These are phyloP conservation scores for Diarsia dahlii DNA, from an alignment of 2,888 invertebrate genomes.

Conservation along the genomic window DNA sequence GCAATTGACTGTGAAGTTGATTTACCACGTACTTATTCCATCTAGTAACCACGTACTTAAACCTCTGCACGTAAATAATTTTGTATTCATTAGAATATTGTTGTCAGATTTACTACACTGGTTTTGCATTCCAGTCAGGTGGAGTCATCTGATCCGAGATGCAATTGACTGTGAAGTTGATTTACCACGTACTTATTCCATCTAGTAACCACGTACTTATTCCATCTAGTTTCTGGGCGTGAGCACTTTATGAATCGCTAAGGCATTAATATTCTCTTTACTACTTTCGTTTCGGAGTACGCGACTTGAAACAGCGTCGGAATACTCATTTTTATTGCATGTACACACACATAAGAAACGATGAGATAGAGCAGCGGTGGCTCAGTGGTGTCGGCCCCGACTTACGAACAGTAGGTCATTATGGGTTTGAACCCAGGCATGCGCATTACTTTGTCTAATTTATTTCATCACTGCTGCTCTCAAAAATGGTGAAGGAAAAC, in stretches of 20 bases:
- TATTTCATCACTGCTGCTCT: too few species aligned
- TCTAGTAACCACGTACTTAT: neutral
- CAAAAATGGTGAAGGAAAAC: too few species aligned
- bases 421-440: too few species aligned
- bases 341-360: too few species aligned
- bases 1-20: conserved; percentile 12
- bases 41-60: too few species aligned
- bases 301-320: neutral
- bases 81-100: conserved; percentile 29
- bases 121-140: conserved; percentile 7
- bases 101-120: neutral
- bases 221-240: neutral
- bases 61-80: too few species aligned
- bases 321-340: neutral
- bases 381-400: too few species aligned
- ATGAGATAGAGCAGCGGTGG: too few species aligned
- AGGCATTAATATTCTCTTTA: neutral
- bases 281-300: neutral
- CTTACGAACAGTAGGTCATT: too few species aligned
- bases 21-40: neutral
- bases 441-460: too few species aligned
- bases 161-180: conserved; percentile 12
- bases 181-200: neutral
- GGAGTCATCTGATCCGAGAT: conserved; percentile 14
- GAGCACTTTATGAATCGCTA: neutral